Evolutionary conservation across 1,140 invertebrate genomes (phyloP).

Genomic region (Acromyrmex heyeri): DNA sequence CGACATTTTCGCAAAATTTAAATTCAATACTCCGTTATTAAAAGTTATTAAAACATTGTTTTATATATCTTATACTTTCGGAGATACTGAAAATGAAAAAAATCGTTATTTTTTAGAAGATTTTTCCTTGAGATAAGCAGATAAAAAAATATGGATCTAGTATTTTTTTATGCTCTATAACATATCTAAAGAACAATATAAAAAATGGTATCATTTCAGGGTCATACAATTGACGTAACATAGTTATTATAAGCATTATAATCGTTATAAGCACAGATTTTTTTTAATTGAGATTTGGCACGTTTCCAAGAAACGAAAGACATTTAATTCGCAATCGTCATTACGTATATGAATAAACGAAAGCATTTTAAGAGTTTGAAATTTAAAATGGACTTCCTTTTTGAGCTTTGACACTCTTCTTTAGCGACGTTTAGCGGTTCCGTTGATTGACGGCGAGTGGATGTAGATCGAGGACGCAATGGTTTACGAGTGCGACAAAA

Average conservation of each 20-base stretch:
- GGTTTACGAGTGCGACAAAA: constrained; percentile 75
- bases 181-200: not conserved
- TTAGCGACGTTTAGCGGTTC: constrained; percentile 77
- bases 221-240: not conserved
- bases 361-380: not conserved
- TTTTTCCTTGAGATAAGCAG: no score
- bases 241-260: not conserved
- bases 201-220: not conserved
- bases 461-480: constrained; percentile 83
- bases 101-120: no score
- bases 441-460: constrained; percentile 77
- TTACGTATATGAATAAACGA: not conserved
- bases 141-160: no score
- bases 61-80: no score
- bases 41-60: no score
- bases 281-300: constrained; percentile 14
- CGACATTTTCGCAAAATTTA: no score
- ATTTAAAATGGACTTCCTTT: not conserved
- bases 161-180: no score
- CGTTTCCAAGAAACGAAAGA: not conserved
- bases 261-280: not conserved
- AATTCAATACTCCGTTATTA: no score
- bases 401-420: not conserved
- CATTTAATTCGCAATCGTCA: not conserved
- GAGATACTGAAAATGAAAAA: no score